phyloP scores from a whole-genome alignment of 1,140 invertebrate species.

The Polyergus mexicanus region DNA sequence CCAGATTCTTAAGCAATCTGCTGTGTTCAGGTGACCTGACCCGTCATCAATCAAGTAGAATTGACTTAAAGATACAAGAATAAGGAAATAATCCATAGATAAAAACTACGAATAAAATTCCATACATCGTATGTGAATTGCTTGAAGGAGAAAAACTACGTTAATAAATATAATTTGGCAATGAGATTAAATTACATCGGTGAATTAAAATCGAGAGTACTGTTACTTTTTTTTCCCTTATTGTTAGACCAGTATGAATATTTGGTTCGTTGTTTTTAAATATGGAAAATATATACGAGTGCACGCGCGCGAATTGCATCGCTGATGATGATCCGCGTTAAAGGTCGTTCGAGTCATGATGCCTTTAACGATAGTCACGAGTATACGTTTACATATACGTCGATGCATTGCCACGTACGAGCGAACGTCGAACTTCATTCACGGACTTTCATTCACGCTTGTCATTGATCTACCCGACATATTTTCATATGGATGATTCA shows the following conservation, averaged over 20 bases:
- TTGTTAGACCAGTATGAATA: no score
- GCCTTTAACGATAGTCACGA: constrained; percentile 45
- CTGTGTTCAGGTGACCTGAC: constrained; percentile 8
- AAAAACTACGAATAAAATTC: neutral
- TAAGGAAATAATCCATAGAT: neutral
- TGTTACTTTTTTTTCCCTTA: neutral
- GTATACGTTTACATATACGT: constrained; percentile 59
- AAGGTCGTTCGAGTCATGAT: constrained; percentile 24
- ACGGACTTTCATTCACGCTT: constrained; percentile 66
- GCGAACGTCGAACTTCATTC: constrained; percentile 65
- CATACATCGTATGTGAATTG: neutral
- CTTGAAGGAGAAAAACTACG: no score
- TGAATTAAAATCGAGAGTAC: constrained; percentile 5
- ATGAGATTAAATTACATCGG: constrained; percentile 16
- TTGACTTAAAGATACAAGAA: neutral
- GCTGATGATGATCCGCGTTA: constrained; percentile 20
- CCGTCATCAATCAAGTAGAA: constrained; percentile 33
- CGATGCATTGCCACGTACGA: constrained; percentile 40
- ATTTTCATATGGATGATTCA: constrained; percentile 28
- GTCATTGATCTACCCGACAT: constrained; percentile 43
- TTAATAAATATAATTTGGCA: constrained; percentile 5
- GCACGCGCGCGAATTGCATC: neutral
- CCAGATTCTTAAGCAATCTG: constrained; percentile 29
- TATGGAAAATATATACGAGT: constrained; percentile 27
- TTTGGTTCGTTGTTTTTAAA: neutral